Base-by-base conservation (phyloP, 2,797 vertebrate genomes). In the Betta splendens region DNA sequence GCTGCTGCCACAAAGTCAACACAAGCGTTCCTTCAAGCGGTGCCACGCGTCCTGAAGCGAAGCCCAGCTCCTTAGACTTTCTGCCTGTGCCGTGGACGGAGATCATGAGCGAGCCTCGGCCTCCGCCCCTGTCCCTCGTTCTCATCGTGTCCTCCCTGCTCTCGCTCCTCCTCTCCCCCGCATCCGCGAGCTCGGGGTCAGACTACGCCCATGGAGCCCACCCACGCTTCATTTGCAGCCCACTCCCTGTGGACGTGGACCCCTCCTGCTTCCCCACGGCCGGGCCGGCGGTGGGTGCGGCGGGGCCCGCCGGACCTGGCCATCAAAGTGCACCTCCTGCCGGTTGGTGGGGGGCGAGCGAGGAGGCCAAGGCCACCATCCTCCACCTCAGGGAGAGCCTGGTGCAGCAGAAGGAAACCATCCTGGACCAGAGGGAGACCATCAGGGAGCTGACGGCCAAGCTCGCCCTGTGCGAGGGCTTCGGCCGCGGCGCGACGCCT, bases 351-450 rank as follows among this genome's bases (percentile, higher is more conserved):
- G 92, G 88, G n/a, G 85, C 90, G 12, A 89, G 89, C 1, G 93
- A 94, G 13, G 93, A 94, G 62, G 91, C 92, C 50, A 94, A 94
- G 78, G 73, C 89, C 62, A 93, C 93, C 44, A 93, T 94, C 79
- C 77, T 95, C 43, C 92, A 93, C 68, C 86, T 95, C 18, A 88
- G 93, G 40, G 93, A 95, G 84, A 94, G 90, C 38, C 84, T 94
- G 3, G 91, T 94, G 17, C 88, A 87, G 20, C 94, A 95, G 83
- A 94, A 92, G 37, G 94, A 94, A 84, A 92, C 90, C 51, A 93
- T 94, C 44, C 82, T 94, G 75, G 92, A 94, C 76, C 94, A 94
- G 73, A 87, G 93, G 51, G 93, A 94, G 84, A 93, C 92, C 26
- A 93, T 94, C 15, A 72, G 92, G 36, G 93, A 95, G 74, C 79